A percentile compares a stretch with the other conserved stretches of the same genome.
phyloP scores from a whole-genome alignment of 2,888 invertebrate species.

The Lissonota sp. region DNA sequence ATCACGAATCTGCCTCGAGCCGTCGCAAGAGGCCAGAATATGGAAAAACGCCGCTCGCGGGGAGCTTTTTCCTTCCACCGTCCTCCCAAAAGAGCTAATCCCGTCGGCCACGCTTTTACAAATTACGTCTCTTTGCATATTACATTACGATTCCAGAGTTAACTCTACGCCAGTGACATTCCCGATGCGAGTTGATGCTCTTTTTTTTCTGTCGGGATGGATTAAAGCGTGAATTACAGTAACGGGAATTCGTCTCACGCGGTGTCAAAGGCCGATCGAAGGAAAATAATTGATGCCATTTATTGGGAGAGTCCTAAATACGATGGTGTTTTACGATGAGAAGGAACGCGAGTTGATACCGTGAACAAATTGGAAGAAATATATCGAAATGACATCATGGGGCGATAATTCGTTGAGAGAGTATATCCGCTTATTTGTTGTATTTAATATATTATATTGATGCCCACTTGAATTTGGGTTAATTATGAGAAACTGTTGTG shows the following conservation, averaged over 20 bases:
- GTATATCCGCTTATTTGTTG: background rate
- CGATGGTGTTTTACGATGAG: background rate
- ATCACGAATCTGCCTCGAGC: slow-evolving; percentile 11
- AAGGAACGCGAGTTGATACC: too few relatives aligned
- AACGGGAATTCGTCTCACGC: background rate
- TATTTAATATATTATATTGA: background rate
- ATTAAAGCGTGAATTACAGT: slow-evolving; percentile 34
- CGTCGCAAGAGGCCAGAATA: slow-evolving; percentile 41
- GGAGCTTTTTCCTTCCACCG: too few relatives aligned
- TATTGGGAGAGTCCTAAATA: background rate
- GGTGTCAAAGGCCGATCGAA: background rate
- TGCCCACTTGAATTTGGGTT: background rate
- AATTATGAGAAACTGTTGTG: slow-evolving; percentile 10
- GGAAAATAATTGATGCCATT: background rate
- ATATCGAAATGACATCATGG: background rate
- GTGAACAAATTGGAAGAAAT: background rate
- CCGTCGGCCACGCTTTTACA: slow-evolving; percentile 71
- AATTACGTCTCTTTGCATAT: slow-evolving; percentile 69
- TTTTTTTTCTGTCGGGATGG: slow-evolving; percentile 14
- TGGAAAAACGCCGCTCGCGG: slow-evolving; percentile 36
- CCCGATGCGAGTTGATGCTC: slow-evolving; percentile 42
- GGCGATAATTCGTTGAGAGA: background rate
- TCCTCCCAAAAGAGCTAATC: slow-evolving; percentile 65
- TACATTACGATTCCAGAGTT: slow-evolving; percentile 30
- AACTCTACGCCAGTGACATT: slow-evolving; percentile 38